Conservation (phyloP, 2,797 vertebrate species). For the Oreochromis grahami region DNA sequence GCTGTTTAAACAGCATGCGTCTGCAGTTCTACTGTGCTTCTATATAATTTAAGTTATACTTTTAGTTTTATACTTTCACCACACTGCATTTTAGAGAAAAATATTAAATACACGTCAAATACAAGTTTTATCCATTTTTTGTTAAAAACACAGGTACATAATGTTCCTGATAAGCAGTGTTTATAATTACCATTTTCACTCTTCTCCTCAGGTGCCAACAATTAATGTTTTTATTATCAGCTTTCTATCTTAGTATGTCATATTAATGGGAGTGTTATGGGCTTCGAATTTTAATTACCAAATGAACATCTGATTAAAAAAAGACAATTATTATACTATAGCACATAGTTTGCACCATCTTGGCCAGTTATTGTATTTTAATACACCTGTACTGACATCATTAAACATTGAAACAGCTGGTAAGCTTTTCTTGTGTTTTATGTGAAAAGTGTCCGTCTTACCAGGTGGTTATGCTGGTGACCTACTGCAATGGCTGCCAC, state of each 20-base stretch:
- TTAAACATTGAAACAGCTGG: neutral
- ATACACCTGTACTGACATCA: neutral
- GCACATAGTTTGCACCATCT: neutral
- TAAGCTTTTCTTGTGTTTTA: neutral
- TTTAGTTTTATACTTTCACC: neutral
- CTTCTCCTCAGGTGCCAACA: neutral
- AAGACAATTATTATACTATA: neutral
- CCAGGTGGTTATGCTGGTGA: conserved; percentile 93
- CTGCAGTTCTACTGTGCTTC: neutral
- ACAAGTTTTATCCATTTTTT: neutral
- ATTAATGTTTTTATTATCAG: neutral
- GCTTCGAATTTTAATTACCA: neutral
- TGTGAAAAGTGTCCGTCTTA: conserved; percentile 45
- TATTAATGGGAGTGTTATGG: neutral
- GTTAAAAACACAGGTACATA: neutral
- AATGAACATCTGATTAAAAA: neutral
- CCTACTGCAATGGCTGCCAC: conserved; percentile 83
- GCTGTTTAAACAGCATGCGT: neutral
- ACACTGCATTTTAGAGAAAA: neutral
- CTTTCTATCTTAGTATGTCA: neutral
- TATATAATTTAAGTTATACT: neutral
- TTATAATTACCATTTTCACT: neutral
- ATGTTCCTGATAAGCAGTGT: neutral
- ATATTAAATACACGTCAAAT: neutral
- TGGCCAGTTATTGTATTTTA: neutral